A percentile compares a stretch with the other conserved stretches of the same genome.
Conservation (phyloP, 1,140 invertebrate species). For the Drosophila sulfurigaster region DNA sequence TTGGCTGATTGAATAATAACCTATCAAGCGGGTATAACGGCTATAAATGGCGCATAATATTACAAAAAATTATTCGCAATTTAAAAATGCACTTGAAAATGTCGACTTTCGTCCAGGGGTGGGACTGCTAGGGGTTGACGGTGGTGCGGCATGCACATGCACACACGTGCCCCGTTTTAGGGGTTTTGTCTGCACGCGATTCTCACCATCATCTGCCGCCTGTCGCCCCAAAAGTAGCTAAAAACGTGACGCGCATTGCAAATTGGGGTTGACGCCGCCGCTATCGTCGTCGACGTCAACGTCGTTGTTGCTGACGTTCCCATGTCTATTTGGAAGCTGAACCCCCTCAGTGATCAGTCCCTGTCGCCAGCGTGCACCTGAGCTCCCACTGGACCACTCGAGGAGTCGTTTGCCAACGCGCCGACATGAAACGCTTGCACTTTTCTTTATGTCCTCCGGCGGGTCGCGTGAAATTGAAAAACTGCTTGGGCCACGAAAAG, state of each 20-base stretch:
- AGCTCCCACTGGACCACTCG: constrained; percentile 35
- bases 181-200: constrained; percentile 61
- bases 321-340: constrained; percentile 11
- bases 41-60: constrained; percentile 31
- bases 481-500: constrained; percentile 12
- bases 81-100: constrained; percentile 59
- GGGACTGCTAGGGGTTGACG: neutral
- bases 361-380: constrained; percentile 9
- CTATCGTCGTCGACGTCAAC: too few relatives aligned
- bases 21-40: constrained; percentile 16
- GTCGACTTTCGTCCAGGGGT: constrained; percentile 7
- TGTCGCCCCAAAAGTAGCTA: constrained; percentile 71
- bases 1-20: constrained; percentile 68
- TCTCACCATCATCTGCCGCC: constrained; percentile 48
- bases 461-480: constrained; percentile 73
- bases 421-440: constrained; percentile 69
- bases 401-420: constrained; percentile 15
- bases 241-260: constrained; percentile 72
- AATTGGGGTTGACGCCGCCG: constrained; percentile 48
- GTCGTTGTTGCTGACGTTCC: constrained; percentile 3
- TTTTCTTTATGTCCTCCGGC: constrained; percentile 69
- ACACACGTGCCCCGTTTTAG: constrained; percentile 69
- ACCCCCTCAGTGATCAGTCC: neutral
- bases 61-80: constrained; percentile 62
- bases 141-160: constrained; percentile 37